Evolutionary conservation across 2,888 invertebrate species (phyloP).

Genomic region (Andrena camellia): DNA sequence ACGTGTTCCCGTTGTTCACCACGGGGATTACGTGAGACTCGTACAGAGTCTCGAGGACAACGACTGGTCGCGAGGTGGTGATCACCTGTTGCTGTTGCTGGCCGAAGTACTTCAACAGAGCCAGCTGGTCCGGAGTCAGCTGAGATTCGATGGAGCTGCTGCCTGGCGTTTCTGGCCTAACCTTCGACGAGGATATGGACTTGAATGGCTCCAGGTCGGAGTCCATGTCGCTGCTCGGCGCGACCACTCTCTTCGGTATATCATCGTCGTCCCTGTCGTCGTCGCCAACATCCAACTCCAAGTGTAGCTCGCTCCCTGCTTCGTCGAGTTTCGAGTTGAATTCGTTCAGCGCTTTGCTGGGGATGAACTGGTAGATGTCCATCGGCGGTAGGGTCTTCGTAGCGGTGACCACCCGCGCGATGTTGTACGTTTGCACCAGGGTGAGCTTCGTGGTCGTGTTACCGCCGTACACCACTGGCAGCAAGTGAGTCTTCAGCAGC

Average conservation of each 20-base stretch:
- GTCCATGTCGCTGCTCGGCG: constrained; percentile 87
- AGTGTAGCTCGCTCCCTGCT: constrained; percentile 94
- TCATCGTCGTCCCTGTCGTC: constrained; percentile 87
- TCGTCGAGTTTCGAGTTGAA: constrained; percentile 95
- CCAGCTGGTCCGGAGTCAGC: constrained; percentile 90
- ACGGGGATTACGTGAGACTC: constrained; percentile 94
- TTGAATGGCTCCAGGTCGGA: constrained; percentile 91
- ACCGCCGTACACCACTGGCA: constrained; percentile 92
- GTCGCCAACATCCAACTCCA: constrained; percentile 94
- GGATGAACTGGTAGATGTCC: constrained; percentile 94
- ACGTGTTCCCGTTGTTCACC: constrained; percentile 91
- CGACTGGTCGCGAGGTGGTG: constrained; percentile 92
- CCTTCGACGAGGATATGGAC: constrained; percentile 85
- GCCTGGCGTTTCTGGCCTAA: constrained; percentile 87
- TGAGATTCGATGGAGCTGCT: constrained; percentile 82
- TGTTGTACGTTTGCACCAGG: constrained; percentile 94
- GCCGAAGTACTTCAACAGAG: constrained; percentile 90
- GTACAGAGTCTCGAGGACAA: constrained; percentile 92
- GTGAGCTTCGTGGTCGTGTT: constrained; percentile 92
- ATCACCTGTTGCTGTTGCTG: constrained; percentile 89
- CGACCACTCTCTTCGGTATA: constrained; percentile 85
- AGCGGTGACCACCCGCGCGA: constrained; percentile 95
- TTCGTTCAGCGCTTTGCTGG: constrained; percentile 94
- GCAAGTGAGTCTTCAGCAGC: constrained; percentile 94
- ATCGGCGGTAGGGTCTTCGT: constrained; percentile 95